Evolutionary conservation across 2,797 vertebrate genomes (phyloP).

Genomic region (Coregonus ussuriensis): DNA sequence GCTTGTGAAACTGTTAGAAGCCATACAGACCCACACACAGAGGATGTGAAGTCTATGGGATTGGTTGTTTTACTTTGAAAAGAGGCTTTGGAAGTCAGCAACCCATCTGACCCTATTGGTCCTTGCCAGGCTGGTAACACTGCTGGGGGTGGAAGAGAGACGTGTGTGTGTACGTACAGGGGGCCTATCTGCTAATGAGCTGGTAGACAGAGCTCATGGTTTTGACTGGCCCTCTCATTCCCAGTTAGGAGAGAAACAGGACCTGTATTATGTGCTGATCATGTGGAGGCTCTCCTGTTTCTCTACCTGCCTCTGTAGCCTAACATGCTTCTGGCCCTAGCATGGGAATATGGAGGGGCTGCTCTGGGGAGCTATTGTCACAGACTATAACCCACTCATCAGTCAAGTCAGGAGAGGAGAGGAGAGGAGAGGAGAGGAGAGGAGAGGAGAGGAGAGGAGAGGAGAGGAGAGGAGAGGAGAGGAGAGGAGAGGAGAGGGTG

Average conservation of each 20-base stretch:
- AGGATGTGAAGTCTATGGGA: not conserved
- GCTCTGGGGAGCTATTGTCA: constrained; percentile 81
- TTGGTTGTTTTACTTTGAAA: not conserved
- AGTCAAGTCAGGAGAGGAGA: constrained; percentile 55
- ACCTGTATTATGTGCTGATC: constrained; percentile 44
- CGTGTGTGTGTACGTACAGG: not conserved
- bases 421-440: constrained; percentile 21
- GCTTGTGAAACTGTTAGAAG: not conserved
- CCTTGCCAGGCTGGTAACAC: not conserved
- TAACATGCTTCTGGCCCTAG: not conserved
- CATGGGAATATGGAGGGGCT: constrained; percentile 38
- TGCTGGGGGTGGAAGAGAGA: not conserved
- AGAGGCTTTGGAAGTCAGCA: not conserved
- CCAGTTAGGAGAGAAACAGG: constrained; percentile 45
- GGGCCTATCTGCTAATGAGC: not conserved
- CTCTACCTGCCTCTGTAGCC: not conserved
- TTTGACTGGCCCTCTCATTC: constrained; percentile 45
- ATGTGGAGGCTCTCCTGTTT: constrained; percentile 23
- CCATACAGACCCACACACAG: not conserved
- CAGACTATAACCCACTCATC: constrained; percentile 87
- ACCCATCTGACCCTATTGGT: not conserved
- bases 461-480: constrained; percentile 15
- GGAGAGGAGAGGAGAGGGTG: constrained; percentile 17
- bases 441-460: constrained; percentile 15
- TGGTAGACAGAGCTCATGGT: constrained; percentile 23